These are phyloP conservation scores for Marisa cornuarietis DNA, from an alignment of 1,140 invertebrate genomes.

Conservation along the genomic window DNA sequence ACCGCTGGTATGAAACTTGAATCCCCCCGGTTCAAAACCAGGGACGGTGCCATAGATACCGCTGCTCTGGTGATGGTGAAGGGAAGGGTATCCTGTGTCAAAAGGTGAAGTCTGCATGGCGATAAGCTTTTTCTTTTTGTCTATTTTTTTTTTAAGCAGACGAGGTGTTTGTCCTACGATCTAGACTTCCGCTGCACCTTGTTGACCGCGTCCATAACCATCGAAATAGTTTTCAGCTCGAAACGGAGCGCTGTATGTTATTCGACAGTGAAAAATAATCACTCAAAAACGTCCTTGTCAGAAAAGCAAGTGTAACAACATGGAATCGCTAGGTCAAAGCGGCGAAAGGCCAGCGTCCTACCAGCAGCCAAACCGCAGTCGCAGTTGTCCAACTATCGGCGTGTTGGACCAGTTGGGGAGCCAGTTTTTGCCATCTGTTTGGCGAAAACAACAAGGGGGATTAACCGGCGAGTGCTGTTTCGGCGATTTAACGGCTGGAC, in stretches of 20 bases:
- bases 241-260: not conserved
- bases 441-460: conserved; percentile 7
- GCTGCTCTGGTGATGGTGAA: not conserved
- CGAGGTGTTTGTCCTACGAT: no score
- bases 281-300: not conserved
- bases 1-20: conserved; percentile 46
- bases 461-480: conserved; percentile 5
- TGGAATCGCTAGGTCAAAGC: not conserved
- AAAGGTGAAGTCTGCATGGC: conserved; percentile 44
- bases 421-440: not conserved
- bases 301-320: not conserved
- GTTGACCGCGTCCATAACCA: not conserved
- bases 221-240: not conserved
- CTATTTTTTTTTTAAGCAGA: not conserved
- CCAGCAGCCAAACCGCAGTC: not conserved
- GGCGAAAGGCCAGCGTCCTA: not conserved
- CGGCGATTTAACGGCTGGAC: not conserved
- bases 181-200: no score
- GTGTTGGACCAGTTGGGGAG: not conserved
- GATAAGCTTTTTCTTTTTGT: not conserved
- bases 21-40: conserved; percentile 40
- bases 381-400: no score
- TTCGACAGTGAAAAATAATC: not conserved
- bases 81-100: conserved; percentile 40
- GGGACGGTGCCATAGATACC: conserved; percentile 41